phyloP scores from a whole-genome alignment of 2,113 vertebrate species.

The Triplophysa tibetana region DNA sequence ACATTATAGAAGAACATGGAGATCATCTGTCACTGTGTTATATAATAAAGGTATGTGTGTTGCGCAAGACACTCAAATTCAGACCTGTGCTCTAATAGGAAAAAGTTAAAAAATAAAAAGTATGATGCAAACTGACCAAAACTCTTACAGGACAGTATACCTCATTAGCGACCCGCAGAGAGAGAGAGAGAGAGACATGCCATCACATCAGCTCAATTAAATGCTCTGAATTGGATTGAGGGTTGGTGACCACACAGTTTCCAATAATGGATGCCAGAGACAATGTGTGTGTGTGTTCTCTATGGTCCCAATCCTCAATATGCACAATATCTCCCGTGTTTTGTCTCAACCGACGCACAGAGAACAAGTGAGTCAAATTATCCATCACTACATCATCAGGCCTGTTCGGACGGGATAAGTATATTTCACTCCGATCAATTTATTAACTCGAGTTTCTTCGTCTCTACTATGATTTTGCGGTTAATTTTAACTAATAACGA shows the following conservation, averaged over 20 bases:
- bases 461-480: too few relatives aligned
- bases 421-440: too few relatives aligned
- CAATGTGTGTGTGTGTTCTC: slow-evolving; percentile 42
- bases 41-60: background rate
- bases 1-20: too few relatives aligned
- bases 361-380: too few relatives aligned
- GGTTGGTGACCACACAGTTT: slow-evolving; percentile 69
- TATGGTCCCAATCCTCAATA: background rate
- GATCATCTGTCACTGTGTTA: slow-evolving; percentile 27
- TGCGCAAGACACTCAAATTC: background rate
- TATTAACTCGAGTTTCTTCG: too few relatives aligned
- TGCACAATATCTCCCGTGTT: too few relatives aligned
- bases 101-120: slow-evolving; percentile 14
- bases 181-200: slow-evolving; percentile 55
- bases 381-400: too few relatives aligned
- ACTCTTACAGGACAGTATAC: background rate
- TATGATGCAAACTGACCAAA: slow-evolving; percentile 46
- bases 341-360: too few relatives aligned
- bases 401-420: too few relatives aligned
- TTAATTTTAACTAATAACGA: too few relatives aligned
- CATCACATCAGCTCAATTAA: slow-evolving; percentile 76
- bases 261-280: slow-evolving; percentile 68
- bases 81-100: slow-evolving; percentile 2
- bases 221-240: slow-evolving; percentile 75
- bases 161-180: slow-evolving; percentile 14